Evolutionary conservation across 2,797 vertebrate species (phyloP).

Genomic region (Aldrovandia affinis): DNA sequence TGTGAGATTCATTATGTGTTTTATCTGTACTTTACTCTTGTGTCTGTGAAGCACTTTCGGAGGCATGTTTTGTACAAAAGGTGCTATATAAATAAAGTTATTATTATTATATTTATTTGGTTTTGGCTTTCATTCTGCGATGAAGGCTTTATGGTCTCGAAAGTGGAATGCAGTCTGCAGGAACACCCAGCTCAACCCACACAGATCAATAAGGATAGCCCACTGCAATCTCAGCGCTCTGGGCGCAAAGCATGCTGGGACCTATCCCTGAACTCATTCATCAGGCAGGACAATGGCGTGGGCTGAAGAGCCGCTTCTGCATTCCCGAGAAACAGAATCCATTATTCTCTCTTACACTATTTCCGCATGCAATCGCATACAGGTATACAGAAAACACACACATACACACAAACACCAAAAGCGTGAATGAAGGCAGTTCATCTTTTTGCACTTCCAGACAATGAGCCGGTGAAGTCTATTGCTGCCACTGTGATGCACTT

Average conservation of each 20-base stretch:
- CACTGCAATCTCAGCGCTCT: background rate
- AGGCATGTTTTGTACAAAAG: too few relatives aligned
- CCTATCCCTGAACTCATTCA: background rate
- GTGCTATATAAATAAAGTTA: background rate
- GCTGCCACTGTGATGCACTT: background rate
- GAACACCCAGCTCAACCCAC: background rate
- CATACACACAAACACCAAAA: constrained; percentile 26
- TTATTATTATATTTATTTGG: background rate
- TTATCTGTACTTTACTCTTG: too few relatives aligned
- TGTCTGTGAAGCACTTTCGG: background rate
- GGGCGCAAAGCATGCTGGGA: background rate
- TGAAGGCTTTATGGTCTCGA: background rate
- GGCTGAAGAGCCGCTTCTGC: background rate
- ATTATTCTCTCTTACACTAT: background rate
- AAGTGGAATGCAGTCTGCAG: background rate
- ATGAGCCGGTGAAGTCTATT: background rate
- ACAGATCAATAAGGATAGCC: background rate
- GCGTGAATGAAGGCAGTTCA: constrained; percentile 55
- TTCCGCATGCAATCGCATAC: background rate
- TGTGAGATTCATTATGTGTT: background rate
- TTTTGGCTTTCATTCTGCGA: background rate
- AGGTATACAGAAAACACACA: constrained; percentile 17
- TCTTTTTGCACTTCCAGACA: constrained; percentile 24
- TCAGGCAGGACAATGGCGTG: background rate
- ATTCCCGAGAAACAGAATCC: background rate